phyloP scores from a whole-genome alignment of 2,888 invertebrate species.

The Napeogenes inachia region DNA sequence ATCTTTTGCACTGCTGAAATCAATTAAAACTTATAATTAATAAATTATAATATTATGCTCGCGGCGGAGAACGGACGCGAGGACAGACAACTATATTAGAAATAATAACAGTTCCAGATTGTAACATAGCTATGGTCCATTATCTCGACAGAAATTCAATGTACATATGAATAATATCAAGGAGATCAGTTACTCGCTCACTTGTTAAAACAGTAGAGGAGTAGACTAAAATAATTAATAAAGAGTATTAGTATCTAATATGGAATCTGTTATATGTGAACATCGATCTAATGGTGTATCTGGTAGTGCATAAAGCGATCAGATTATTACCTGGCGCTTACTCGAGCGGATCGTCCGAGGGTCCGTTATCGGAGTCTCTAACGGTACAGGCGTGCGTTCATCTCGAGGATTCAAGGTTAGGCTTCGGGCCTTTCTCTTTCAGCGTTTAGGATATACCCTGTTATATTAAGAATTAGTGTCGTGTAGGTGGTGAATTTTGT shows the following conservation, averaged over 20 bases:
- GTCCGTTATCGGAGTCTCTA: conserved; percentile 28
- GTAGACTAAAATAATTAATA: too few species aligned
- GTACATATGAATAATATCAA: too few species aligned
- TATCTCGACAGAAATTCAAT: not conserved
- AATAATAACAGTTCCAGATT: too few species aligned
- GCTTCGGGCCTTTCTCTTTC: conserved; percentile 12
- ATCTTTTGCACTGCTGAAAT: too few species aligned
- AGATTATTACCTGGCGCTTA: conserved; percentile 15
- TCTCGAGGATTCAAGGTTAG: conserved; percentile 20
- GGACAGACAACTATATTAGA: too few species aligned
- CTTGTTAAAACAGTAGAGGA: too few species aligned
- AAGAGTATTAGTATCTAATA: not conserved
- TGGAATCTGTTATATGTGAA: not conserved
- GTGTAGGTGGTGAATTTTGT: too few species aligned
- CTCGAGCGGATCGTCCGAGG: conserved; percentile 28
- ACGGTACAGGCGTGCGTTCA: conserved; percentile 21
- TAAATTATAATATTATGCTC: too few species aligned
- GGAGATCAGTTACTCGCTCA: too few species aligned
- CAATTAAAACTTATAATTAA: too few species aligned
- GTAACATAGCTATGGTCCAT: not conserved
- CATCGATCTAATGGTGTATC: conserved; percentile 6
- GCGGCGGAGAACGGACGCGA: too few species aligned
- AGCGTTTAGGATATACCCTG: not conserved
- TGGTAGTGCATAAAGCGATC: conserved; percentile 13
- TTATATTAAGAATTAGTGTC: too few species aligned